Base-by-base conservation (phyloP, 2,113 vertebrate species). In the Physeter macrocephalus region DNA sequence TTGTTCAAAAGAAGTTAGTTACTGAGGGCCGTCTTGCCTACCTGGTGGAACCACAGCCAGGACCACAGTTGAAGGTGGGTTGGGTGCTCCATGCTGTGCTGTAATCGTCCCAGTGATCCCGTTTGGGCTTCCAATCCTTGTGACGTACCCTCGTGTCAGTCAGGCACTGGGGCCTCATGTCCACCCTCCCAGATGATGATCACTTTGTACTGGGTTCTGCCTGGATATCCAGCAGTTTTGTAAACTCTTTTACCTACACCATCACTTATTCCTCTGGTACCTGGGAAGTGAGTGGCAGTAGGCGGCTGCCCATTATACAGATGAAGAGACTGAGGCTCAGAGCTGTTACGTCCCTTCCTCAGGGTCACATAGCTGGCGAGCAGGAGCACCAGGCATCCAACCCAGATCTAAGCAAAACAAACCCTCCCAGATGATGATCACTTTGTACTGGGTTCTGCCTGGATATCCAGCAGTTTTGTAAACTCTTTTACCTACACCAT, bases 1-100 rank as follows among this genome's bases (percentile, higher is more conserved):
- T 78, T 41, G 4, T 61, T 36, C 62, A 6, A 15, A 62, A 75
- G 84, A n/a, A 5, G 36, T 8, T 11, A 1, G 8, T 69, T 36
- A 7, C 67, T 7, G 54, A 57, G 29, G n/a, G 72, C 43, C 1
- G 20, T 21, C 52, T 27, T 12, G 29, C 31, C 67, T 34, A 3
- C 39, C 41, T 3, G 57, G 54, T 36, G 36, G 77, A 29, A 9
- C 8, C 31, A 2, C 1, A 6, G 27, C 36, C 6, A 23, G 54
- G 64, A 29, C 39, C 46, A 1, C 31, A 8, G 85, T 20, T 2
- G 3, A 6, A 34, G 77, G 8, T 3, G 21, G 41, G 29, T 4
- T 1, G 41, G 62, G 54, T 25, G 2, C 12, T 10, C 49, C 8
- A 0, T 0, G 0, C n/a, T n/a, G 0, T 0, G 6, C 7, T 8